Conservation (phyloP, 2,888 invertebrate genomes). For the Nemoura dubitans region DNA sequence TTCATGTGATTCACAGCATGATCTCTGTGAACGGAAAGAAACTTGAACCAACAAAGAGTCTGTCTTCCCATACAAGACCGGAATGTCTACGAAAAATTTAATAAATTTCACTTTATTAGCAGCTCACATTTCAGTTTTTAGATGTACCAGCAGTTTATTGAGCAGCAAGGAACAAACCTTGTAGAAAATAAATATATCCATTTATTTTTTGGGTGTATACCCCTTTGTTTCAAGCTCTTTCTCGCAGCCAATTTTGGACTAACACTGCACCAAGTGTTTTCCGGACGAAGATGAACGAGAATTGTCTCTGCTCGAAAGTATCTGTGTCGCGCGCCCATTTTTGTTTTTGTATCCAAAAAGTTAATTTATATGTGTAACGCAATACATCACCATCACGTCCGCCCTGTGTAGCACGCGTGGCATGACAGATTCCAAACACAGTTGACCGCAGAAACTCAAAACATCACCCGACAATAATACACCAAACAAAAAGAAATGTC, state of each 20-base stretch:
- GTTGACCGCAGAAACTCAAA: not conserved
- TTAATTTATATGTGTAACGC: not conserved
- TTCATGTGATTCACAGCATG: no score
- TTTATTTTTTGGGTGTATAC: no score
- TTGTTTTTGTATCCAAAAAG: not conserved
- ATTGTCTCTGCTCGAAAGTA: not conserved
- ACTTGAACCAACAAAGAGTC: no score
- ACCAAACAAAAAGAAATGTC: slow-evolving; percentile 8
- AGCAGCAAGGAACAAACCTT: no score
- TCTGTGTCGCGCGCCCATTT: not conserved
- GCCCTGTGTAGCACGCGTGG: not conserved
- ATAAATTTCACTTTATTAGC: no score
- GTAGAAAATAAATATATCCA: no score
- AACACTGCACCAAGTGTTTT: not conserved
- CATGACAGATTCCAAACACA: not conserved
- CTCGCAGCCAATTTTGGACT: not conserved
- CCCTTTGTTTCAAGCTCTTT: no score
- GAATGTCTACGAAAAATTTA: no score
- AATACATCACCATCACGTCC: not conserved
- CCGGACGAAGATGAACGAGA: not conserved
- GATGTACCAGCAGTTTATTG: no score
- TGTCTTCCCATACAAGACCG: no score
- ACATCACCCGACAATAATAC: not conserved
- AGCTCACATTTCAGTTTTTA: no score
- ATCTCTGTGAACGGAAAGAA: no score